Percentiles rank a stretch among this genome's conserved stretches.
Evolutionary conservation across 2,888 invertebrate genomes (phyloP).

Genomic region (Proisotoma minuta): DNA sequence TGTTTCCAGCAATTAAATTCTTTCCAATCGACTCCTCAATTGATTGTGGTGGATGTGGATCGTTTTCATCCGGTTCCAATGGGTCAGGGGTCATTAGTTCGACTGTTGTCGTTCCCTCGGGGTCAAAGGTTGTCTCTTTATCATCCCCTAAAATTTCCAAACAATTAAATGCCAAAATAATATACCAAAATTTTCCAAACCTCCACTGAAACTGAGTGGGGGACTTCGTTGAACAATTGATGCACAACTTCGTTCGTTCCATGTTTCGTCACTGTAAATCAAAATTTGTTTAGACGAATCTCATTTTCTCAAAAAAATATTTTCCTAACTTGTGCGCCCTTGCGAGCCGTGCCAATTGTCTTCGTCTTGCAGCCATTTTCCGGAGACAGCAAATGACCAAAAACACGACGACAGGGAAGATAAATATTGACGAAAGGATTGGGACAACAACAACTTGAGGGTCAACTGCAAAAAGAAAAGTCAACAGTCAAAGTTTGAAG

Average conservation of each 20-base stretch:
- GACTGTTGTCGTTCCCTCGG: neutral
- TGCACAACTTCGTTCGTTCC: constrained; percentile 39
- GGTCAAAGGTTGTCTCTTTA: too few species aligned
- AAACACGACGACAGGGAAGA: constrained; percentile 78
- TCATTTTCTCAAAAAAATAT: too few species aligned
- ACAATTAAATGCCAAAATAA: neutral
- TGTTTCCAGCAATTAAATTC: too few species aligned
- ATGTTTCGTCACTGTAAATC: constrained; percentile 30
- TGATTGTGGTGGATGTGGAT: too few species aligned
- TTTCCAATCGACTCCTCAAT: too few species aligned
- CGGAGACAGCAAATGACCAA: constrained; percentile 81
- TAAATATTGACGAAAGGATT: constrained; percentile 67
- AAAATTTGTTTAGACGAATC: too few species aligned
- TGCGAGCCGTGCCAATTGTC: constrained; percentile 69
- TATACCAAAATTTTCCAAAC: neutral
- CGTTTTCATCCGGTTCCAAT: too few species aligned
- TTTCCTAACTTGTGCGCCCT: too few species aligned
- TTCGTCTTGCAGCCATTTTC: constrained; percentile 74
- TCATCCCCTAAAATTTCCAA: neutral
- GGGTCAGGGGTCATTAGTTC: constrained; percentile 2
- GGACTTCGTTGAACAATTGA: constrained; percentile 37
- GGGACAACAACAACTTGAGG: constrained; percentile 7
- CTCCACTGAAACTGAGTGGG: constrained; percentile 32
- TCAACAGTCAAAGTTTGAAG: neutral
- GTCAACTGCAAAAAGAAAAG: neutral